Evolutionary conservation across 2,888 invertebrate species (phyloP).

Genomic region (Eupithecia insigniata): DNA sequence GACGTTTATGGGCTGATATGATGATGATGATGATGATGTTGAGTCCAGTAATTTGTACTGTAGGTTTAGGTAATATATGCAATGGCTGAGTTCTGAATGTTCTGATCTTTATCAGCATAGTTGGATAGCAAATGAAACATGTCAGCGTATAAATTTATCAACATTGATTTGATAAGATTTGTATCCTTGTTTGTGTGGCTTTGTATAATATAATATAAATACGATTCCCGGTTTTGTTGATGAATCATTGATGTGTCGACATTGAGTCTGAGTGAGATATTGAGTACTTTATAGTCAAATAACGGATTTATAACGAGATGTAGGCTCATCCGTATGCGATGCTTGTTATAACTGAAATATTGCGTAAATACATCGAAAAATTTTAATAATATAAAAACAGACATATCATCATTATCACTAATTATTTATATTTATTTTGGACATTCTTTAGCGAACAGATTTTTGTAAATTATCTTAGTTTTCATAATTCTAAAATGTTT

Average conservation of each 20-base stretch:
- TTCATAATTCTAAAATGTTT: too few species aligned
- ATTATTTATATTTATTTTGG: too few species aligned
- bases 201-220: constrained; percentile 52
- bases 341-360: constrained; percentile 34
- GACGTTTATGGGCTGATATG: too few species aligned
- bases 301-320: constrained; percentile 25
- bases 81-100: constrained; percentile 38
- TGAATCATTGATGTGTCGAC: constrained; percentile 56
- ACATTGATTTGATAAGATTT: constrained; percentile 59
- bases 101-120: constrained; percentile 57
- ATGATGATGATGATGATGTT: too few species aligned
- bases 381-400: not conserved
- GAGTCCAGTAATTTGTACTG: constrained; percentile 2
- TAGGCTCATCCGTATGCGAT: constrained; percentile 20
- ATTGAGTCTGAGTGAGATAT: constrained; percentile 40
- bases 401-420: too few species aligned
- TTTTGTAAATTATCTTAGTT: too few species aligned
- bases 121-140: constrained; percentile 61
- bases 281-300: constrained; percentile 22
- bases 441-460: too few species aligned
- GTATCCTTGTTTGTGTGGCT: constrained; percentile 52
- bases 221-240: constrained; percentile 51
- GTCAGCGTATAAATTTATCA: constrained; percentile 64
- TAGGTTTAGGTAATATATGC: constrained; percentile 21
- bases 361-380: not conserved